These are phyloP conservation scores for Drosophila equinoxialis DNA, from an alignment of 1,140 invertebrate genomes.

Conservation along the genomic window DNA sequence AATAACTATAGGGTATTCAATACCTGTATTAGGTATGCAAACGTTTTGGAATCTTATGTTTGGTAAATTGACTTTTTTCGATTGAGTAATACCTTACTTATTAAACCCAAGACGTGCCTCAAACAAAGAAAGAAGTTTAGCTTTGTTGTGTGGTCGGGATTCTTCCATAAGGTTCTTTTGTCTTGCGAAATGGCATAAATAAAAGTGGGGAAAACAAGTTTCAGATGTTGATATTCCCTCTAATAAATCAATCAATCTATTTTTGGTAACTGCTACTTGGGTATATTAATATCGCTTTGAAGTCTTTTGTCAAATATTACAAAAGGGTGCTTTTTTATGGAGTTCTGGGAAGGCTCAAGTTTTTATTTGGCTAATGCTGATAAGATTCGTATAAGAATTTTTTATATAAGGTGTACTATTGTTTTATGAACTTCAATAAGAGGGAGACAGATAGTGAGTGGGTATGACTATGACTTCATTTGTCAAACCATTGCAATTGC, in stretches of 20 bases:
- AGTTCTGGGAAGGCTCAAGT: not conserved
- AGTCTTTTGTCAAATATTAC: not conserved
- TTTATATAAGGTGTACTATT: not conserved
- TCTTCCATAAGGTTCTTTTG: not conserved
- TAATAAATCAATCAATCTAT: conserved; percentile 6
- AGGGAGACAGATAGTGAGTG: too few relatives aligned
- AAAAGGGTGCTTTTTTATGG: not conserved
- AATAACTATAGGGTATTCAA: not conserved
- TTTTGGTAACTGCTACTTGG: not conserved
- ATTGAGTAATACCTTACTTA: conserved; percentile 8
- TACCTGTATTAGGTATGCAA: conserved; percentile 15
- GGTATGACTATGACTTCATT: not conserved
- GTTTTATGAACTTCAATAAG: not conserved
- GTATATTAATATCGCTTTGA: not conserved
- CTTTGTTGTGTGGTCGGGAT: not conserved
- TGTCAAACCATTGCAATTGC: not conserved
- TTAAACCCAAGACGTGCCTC: conserved; percentile 9
- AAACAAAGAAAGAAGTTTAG: conserved; percentile 2
- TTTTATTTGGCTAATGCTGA: not conserved
- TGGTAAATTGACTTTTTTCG: not conserved
- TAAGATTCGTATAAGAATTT: not conserved
- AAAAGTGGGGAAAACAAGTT: not conserved
- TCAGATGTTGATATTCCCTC: not conserved
- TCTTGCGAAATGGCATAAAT: not conserved
- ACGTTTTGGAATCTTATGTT: conserved; percentile 12